Conservation (phyloP, 30 jellyfish, hydroid and myxozoan species). For the Phacellophora camtschatica region DNA sequence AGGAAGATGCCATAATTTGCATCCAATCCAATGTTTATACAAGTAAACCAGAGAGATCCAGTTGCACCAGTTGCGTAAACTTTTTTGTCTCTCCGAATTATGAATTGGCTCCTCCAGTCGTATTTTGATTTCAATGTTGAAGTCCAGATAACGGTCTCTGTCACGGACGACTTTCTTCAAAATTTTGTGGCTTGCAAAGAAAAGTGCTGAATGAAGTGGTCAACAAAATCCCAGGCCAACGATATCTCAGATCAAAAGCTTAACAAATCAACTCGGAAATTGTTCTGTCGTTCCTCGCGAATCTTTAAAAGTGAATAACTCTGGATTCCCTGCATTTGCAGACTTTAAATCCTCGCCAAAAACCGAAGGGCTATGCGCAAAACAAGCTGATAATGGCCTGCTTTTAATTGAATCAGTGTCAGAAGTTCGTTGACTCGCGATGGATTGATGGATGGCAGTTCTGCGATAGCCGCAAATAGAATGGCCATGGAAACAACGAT, state of each 20-base stretch:
- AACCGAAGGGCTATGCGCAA: neutral
- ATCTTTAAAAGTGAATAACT: neutral
- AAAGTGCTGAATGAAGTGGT: neutral
- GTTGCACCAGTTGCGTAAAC: no score
- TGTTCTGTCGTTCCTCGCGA: neutral
- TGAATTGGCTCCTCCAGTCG: no score
- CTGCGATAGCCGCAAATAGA: slow-evolving; percentile 63
- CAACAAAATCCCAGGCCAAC: no score
- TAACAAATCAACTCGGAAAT: neutral
- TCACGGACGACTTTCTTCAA: neutral
- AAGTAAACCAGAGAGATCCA: no score
- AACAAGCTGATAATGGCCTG: slow-evolving; percentile 34
- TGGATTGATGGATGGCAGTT: slow-evolving; percentile 42
- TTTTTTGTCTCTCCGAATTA: no score
- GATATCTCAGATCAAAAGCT: neutral
- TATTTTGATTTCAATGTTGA: neutral
- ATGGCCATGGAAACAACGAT: slow-evolving; percentile 8
- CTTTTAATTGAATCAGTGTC: neutral
- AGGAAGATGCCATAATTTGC: no score
- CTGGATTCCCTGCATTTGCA: slow-evolving; percentile 32
- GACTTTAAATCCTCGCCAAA: slow-evolving; percentile 33
- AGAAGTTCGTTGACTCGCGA: slow-evolving; percentile 17
- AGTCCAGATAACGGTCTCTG: neutral
- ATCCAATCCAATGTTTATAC: no score
- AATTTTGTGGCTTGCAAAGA: neutral